phyloP scores from a whole-genome alignment of 2,797 vertebrate genomes.

The Cygnus olor region DNA sequence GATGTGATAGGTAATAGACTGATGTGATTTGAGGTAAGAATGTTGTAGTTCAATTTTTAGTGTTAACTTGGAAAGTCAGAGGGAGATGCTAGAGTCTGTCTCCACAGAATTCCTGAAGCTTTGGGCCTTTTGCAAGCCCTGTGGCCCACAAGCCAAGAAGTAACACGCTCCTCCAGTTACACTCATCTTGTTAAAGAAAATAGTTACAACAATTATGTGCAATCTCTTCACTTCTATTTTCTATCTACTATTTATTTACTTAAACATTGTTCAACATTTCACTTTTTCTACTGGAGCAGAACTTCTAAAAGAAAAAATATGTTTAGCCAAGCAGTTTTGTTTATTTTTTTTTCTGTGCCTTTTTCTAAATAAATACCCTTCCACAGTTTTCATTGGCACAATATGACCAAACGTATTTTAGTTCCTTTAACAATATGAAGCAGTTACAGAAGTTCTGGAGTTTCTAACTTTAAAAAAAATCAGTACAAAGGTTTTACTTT shows the following conservation, averaged over 20 bases:
- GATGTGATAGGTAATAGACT: slow-evolving; percentile 50
- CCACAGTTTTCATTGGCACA: slow-evolving; percentile 72
- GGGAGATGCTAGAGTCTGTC: slow-evolving; percentile 20
- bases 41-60: slow-evolving; percentile 60
- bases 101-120: slow-evolving; percentile 58
- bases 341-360: slow-evolving; percentile 53
- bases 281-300: slow-evolving; percentile 71
- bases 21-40: slow-evolving; percentile 74
- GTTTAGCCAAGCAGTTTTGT: slow-evolving; percentile 64
- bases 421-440: slow-evolving; percentile 67
- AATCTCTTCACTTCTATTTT: slow-evolving; percentile 68
- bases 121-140: slow-evolving; percentile 58
- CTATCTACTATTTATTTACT: slow-evolving; percentile 70
- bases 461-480: slow-evolving; percentile 51
- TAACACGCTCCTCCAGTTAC: slow-evolving; percentile 50
- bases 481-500: slow-evolving; percentile 36
- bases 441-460: slow-evolving; percentile 49
- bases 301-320: slow-evolving; percentile 65
- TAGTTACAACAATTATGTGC: slow-evolving; percentile 64
- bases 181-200: slow-evolving; percentile 65
- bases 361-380: slow-evolving; percentile 79
- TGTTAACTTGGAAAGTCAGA: slow-evolving; percentile 63
- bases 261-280: slow-evolving; percentile 68
- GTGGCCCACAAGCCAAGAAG: slow-evolving; percentile 57
- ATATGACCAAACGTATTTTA: slow-evolving; percentile 57